Conservation (phyloP, 2,797 vertebrate genomes). For the Erithacus rubecula region DNA sequence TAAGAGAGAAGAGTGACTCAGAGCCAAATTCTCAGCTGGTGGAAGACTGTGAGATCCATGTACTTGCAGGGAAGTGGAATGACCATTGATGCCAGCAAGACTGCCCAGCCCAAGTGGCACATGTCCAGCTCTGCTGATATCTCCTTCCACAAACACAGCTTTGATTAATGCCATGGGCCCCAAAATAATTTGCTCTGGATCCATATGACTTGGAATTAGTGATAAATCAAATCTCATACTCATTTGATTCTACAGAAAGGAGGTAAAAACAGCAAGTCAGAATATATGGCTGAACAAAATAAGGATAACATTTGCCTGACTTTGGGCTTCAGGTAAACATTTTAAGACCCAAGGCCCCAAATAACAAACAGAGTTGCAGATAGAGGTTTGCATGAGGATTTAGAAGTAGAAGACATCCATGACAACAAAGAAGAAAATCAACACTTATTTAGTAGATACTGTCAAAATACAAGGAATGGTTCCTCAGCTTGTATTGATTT, state of each 20-base stretch:
- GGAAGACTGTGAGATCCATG: background rate
- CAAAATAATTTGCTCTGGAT: background rate
- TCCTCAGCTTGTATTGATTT: background rate
- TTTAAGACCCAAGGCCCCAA: background rate
- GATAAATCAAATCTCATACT: background rate
- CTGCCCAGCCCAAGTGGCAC: accelerated
- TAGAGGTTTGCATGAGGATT: background rate
- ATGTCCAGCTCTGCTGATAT: background rate
- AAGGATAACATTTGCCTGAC: background rate
- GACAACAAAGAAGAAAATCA: background rate
- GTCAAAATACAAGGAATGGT: background rate
- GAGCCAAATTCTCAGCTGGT: background rate
- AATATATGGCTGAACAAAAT: background rate
- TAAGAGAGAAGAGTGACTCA: background rate
- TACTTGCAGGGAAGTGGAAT: background rate
- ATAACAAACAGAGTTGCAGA: background rate
- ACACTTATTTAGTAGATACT: background rate
- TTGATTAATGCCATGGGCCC: background rate
- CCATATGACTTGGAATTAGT: background rate
- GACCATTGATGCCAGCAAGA: background rate
- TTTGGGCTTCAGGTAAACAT: background rate
- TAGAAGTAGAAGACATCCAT: background rate
- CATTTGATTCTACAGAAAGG: background rate
- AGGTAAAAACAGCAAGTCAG: background rate
- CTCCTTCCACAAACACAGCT: background rate